A percentile compares a stretch with the other conserved stretches of the same genome.
phyloP scores from a whole-genome alignment of 1,140 invertebrate genomes.

The Caenorhabditis elegans region WBcel235 BX284605.5:6121501-6122000 shows the following conservation, averaged over 20 bases:
- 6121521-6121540: conserved; percentile 14
- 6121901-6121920: conserved; percentile 39
- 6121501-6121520: conserved; percentile 26
- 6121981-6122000: not conserved
- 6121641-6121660: not conserved
- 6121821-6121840: conserved; percentile 55
- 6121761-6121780: not conserved
- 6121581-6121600: conserved; percentile 32
- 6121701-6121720: not conserved
- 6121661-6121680: not conserved
- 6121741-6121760: conserved; percentile 11
- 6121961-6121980: not conserved
- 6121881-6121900: conserved; percentile 44
- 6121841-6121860: conserved; percentile 59
- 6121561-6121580: not conserved
- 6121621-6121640: conserved; percentile 51
- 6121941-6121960: conserved; percentile 35
- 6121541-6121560: not conserved
- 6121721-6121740: not conserved
- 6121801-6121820: conserved; percentile 55
- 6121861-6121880: conserved; percentile 61
- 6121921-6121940: not conserved
- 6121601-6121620: conserved; percentile 47
- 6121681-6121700: not conserved
- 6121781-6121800: not conserved